Evolutionary conservation across 2,888 invertebrate species (phyloP).

Genomic region (Endomychus coccineus): DNA sequence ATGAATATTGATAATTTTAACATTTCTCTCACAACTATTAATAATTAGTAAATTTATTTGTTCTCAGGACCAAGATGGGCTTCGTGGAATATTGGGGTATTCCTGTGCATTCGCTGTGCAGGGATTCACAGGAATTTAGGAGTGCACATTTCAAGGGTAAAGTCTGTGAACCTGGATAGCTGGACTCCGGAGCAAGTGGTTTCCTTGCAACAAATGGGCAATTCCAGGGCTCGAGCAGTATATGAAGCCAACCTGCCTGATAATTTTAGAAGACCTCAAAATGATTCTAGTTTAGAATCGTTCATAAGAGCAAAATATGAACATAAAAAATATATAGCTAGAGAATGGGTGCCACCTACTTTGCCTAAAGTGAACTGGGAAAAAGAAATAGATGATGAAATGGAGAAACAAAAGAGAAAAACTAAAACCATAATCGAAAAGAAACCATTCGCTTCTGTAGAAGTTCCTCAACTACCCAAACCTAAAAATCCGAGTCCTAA

Average conservation of each 20-base stretch:
- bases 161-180: conserved; percentile 94
- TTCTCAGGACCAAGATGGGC: conserved; percentile 94
- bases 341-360: conserved; percentile 89
- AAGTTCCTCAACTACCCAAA: conserved; percentile 54
- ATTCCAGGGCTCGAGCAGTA: conserved; percentile 90
- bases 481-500: conserved; percentile 52
- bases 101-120: conserved; percentile 96
- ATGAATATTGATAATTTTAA: too few relatives aligned
- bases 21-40: conserved; percentile 9
- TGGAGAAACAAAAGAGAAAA: conserved; percentile 73
- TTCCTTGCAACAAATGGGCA: conserved; percentile 94
- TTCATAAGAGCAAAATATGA: conserved; percentile 99
- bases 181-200: conserved; percentile 95
- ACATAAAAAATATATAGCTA: conserved; percentile 96
- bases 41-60: too few relatives aligned
- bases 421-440: conserved; percentile 55
- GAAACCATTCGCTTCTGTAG: conserved; percentile 41
- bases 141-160: conserved; percentile 97
- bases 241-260: conserved; percentile 97
- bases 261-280: conserved; percentile 89
- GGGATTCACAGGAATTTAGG: conserved; percentile 98
- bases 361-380: conserved; percentile 80
- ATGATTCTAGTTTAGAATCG: conserved; percentile 85
- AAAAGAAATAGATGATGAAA: conserved; percentile 81
- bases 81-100: conserved; percentile 97